Evolutionary conservation across 37 sponge, comb jelly and placozoan species (phyloP).

Genomic region (Mnemiopsis leidyi): DNA sequence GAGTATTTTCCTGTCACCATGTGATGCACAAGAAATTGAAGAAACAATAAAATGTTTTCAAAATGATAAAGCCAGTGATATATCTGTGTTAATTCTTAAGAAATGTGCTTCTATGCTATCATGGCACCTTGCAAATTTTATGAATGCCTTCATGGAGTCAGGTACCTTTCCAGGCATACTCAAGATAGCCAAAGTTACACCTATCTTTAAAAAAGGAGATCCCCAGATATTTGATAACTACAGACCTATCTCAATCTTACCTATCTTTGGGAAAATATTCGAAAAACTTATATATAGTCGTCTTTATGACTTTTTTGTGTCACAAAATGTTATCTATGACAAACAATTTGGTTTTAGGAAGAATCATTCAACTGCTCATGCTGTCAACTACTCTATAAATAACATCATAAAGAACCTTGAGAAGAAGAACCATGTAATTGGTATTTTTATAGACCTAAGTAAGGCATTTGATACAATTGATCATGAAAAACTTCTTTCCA

Average conservation of each 20-base stretch:
- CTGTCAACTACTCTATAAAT: no score
- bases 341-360: neutral
- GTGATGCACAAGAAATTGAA: neutral
- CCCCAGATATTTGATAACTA: no score
- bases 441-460: neutral
- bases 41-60: neutral
- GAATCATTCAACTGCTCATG: neutral
- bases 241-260: no score
- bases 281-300: neutral
- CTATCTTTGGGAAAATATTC: neutral
- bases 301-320: neutral
- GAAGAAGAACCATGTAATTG: neutral
- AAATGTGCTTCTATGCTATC: neutral
- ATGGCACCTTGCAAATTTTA: neutral
- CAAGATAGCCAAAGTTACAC: no score
- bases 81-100: neutral
- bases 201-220: no score
- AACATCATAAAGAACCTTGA: neutral
- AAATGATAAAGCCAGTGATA: conserved; percentile 25
- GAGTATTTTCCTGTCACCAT: neutral
- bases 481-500: neutral
- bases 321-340: no score
- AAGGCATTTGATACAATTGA: no score
- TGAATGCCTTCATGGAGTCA: neutral
- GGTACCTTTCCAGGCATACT: no score